Percentiles rank a stretch among this genome's conserved stretches.
phyloP scores from a whole-genome alignment of 1,140 invertebrate species.

The Drosophila simulans region DNA sequence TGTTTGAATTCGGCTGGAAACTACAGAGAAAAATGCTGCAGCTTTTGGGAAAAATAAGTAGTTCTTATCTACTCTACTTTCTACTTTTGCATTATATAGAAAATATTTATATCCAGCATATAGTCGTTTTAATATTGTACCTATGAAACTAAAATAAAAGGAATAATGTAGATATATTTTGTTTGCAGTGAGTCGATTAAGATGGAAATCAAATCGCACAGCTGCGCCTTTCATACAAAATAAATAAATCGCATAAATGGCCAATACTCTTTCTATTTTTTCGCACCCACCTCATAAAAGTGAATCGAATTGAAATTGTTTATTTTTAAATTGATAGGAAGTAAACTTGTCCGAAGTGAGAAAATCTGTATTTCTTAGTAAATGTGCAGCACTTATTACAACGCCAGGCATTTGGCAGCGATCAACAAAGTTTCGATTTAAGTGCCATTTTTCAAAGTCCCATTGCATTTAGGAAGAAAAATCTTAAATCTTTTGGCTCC shows the following conservation, averaged over 20 bases:
- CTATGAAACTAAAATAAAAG: background rate
- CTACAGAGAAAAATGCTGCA: slow-evolving; percentile 37
- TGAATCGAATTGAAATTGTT: slow-evolving; percentile 6
- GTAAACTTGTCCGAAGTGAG: background rate
- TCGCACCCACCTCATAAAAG: slow-evolving; percentile 12
- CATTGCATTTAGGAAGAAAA: too few species aligned
- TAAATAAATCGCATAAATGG: slow-evolving; percentile 39
- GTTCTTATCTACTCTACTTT: too few species aligned
- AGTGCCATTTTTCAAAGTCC: too few species aligned
- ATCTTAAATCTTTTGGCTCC: too few species aligned
- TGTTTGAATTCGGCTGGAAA: slow-evolving; percentile 36
- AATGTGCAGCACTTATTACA: background rate
- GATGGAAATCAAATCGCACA: slow-evolving; percentile 31
- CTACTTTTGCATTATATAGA: too few species aligned
- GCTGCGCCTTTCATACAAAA: slow-evolving; percentile 30
- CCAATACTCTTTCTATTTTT: background rate
- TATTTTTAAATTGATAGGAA: background rate
- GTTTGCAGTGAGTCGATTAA: slow-evolving; percentile 15
- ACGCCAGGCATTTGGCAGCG: background rate
- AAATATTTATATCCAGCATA: too few species aligned
- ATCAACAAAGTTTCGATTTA: too few species aligned
- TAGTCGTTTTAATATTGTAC: too few species aligned
- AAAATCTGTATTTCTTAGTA: background rate
- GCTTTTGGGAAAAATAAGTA: slow-evolving; percentile 34
- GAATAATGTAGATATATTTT: background rate